phyloP scores from a whole-genome alignment of 2,797 vertebrate species.

The Falco biarmicus region DNA sequence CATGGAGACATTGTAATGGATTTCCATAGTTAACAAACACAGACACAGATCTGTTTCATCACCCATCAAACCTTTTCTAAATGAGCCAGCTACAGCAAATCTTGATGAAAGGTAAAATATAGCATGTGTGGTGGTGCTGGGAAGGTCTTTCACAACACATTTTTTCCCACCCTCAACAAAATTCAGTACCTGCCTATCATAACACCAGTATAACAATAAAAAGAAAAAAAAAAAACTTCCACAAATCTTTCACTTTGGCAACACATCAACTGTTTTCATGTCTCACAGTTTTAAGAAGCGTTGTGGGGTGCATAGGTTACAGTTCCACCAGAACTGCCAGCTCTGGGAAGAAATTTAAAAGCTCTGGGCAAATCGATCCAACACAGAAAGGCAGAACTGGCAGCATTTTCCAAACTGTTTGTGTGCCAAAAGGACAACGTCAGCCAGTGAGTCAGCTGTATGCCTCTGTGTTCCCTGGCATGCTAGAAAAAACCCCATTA shows the following conservation, averaged over 20 bases:
- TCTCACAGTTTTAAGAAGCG: not conserved
- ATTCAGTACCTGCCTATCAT: not conserved
- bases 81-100: not conserved
- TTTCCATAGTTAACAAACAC: not conserved
- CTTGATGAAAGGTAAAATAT: not conserved
- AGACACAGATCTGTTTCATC: not conserved
- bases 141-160: not conserved
- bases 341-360: not conserved
- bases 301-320: not conserved
- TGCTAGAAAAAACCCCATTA: not conserved
- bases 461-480: not conserved
- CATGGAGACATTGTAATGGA: fast-evolving
- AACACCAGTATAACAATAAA: not conserved
- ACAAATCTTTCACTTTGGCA: not conserved
- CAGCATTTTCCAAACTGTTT: not conserved
- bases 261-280: not conserved
- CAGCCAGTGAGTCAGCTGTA: slow-evolving; percentile 3
- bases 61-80: not conserved
- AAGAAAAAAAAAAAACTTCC: not conserved
- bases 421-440: not conserved
- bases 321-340: slow-evolving; percentile 30
- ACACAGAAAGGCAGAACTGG: not conserved
- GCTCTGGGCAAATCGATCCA: not conserved
- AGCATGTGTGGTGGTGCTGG: not conserved
- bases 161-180: not conserved